Evolutionary conservation across 2,888 invertebrate species (phyloP), one percentile per base, ranked within the genome.

Genomic region (Lymantria dispar): DNA sequence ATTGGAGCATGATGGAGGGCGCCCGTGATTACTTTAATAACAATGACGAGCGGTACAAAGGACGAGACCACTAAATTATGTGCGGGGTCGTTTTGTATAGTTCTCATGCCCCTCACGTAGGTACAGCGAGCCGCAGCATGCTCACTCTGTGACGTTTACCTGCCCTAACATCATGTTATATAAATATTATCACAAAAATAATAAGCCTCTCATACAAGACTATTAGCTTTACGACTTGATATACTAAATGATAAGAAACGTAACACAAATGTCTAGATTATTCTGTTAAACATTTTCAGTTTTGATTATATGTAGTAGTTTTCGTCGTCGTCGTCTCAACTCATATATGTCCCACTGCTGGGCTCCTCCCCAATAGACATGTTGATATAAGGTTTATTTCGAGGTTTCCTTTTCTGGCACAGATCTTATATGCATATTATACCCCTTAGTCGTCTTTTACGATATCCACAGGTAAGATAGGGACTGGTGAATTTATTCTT

Each of bases 11-110:
- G 87, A 85, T 86, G 85, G 87, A 87, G 87, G 83, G 86, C 83
- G 78, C 74, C 82, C 76, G 83, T 90, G 90, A 90, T 90, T 90
- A 88, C 87, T 89, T 87, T 89, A 90, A 90, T 90, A 90, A 91
- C 89, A 91, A 90, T 85, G 87, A 81, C 78, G 82, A 75, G 69
- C 70, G 72, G 78, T 76, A 89, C 87, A 89, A 90, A 89, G 87
- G 88, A 86, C 80, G 80, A 79, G 79, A 77, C 61, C 70, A 72
- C 82, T 86, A 77, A 84, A 89, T 89, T 87, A 87, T 87, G 84
- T 81, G 79, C 85, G 67, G 87, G 86, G 85, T 85, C 84, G 80
- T 58, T 68, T 74, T 76, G 70, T 68, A 73, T 69, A 67, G 81
- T 86, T 87, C 88, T 79, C 86, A 89, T 88, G 87, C 87, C 78